A percentile compares a stretch with the other conserved stretches of the same genome.
Evolutionary conservation across 2,113 vertebrate genomes (phyloP).

Genomic region (Festucalex cinctus): DNA sequence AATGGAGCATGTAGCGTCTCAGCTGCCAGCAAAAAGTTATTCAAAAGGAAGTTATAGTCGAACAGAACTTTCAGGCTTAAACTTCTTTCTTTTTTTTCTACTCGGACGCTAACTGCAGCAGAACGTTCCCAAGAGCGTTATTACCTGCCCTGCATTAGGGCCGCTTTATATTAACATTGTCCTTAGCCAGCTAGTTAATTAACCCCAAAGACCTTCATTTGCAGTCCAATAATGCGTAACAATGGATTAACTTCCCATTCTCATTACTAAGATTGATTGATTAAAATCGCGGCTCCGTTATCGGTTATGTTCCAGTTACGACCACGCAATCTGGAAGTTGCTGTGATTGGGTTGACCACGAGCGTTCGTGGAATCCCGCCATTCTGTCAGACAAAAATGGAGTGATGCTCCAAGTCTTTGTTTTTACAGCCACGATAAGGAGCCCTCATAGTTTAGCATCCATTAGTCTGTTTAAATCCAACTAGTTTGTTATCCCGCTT

Average conservation of each 20-base stretch:
- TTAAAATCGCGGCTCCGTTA: conserved; percentile 65
- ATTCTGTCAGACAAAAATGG: not conserved
- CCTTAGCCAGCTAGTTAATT: conserved; percentile 70
- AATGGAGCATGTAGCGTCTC: not conserved
- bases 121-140: conserved; percentile 55
- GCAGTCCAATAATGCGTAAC: conserved; percentile 68
- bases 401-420: not conserved
- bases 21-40: not conserved
- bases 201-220: conserved; percentile 75
- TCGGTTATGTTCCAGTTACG: conserved; percentile 66
- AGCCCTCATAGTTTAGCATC: not conserved
- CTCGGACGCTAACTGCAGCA: conserved; percentile 21
- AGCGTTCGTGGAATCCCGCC: conserved; percentile 13
- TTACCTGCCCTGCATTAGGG: conserved; percentile 65
- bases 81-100: conserved; percentile 9
- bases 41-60: not conserved
- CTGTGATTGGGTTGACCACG: conserved; percentile 35
- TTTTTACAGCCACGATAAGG: not conserved
- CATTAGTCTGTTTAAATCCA: not conserved
- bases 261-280: conserved; percentile 70
- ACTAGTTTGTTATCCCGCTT: not conserved
- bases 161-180: conserved; percentile 73
- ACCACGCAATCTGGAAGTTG: conserved; percentile 52
- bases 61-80: conserved; percentile 7
- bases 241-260: conserved; percentile 72